Evolutionary conservation across 2,888 invertebrate species (phyloP).

Genomic region (Autographa pulchrina): DNA sequence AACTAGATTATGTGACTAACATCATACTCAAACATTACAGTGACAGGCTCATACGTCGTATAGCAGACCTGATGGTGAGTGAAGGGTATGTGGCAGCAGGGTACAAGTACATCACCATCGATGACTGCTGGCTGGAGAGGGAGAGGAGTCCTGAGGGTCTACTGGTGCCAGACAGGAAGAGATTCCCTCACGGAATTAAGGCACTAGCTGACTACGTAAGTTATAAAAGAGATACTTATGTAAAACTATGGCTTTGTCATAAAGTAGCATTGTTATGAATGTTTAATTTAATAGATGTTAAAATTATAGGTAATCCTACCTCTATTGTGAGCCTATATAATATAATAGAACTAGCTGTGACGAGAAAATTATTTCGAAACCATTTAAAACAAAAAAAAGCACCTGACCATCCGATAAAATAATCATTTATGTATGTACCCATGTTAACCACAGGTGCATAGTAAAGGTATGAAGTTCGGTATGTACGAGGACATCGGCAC

Average conservation of each 20-base stretch:
- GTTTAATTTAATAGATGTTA: no score
- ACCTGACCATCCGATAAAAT: no score
- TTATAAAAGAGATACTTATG: conserved; percentile 13
- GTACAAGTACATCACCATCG: conserved; percentile 92
- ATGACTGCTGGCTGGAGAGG: conserved; percentile 93
- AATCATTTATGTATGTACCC: no score
- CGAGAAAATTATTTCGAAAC: no score
- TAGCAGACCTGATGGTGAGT: conserved; percentile 86
- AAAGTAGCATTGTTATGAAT: no score
- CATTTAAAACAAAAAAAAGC: no score
- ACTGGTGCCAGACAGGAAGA: conserved; percentile 90
- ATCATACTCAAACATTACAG: conserved; percentile 20
- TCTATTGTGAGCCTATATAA: no score
- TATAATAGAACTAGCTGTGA: no score
- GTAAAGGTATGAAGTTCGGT: conserved; percentile 93
- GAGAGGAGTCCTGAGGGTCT: conserved; percentile 89
- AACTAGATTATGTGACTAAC: no score
- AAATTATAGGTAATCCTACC: no score
- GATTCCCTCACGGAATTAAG: conserved; percentile 94
- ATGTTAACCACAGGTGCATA: conserved; percentile 90
- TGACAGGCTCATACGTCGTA: conserved; percentile 79
- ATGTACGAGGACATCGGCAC: conserved; percentile 95
- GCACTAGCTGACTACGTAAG: conserved; percentile 92
- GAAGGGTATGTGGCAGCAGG: conserved; percentile 91
- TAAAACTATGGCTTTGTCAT: no score